Conservation (phyloP, 2,797 vertebrate genomes). For the Eulemur albifrons region DNA sequence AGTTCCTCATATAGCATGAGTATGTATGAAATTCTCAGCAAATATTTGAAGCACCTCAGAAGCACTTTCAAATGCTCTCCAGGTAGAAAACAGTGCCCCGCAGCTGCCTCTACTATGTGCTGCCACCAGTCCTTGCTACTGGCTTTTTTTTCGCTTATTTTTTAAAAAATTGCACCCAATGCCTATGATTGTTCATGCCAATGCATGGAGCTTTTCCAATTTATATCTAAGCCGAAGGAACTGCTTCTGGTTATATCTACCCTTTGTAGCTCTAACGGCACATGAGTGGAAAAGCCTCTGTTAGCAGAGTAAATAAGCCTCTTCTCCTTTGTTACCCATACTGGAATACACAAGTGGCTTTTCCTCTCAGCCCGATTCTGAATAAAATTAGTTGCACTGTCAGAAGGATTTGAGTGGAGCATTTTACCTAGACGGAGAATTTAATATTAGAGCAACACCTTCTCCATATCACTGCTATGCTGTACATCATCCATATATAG, state of each 20-base stretch:
- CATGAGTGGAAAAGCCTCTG: neutral
- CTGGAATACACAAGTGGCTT: neutral
- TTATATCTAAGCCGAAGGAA: neutral
- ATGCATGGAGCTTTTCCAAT: neutral
- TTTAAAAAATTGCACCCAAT: neutral
- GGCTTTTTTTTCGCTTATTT: neutral
- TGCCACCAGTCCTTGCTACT: neutral
- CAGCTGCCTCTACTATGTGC: neutral
- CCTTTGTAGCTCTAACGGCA: conserved; percentile 4
- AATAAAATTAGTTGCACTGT: neutral
- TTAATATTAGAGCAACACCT: neutral
- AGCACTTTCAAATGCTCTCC: neutral
- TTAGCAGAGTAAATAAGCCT: neutral
- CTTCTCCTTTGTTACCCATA: neutral
- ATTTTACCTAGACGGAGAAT: neutral
- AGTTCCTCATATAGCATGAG: neutral
- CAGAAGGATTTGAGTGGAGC: neutral
- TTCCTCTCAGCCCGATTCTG: neutral
- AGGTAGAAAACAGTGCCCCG: neutral
- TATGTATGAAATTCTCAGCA: conserved; percentile 15
- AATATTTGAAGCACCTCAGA: conserved; percentile 9
- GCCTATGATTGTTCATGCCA: neutral
- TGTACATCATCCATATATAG: neutral
- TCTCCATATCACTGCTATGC: neutral
- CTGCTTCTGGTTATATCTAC: neutral